These are phyloP conservation scores for Ectemnius cavifrons DNA, from an alignment of 2,888 invertebrate genomes.

Conservation along the genomic window DNA sequence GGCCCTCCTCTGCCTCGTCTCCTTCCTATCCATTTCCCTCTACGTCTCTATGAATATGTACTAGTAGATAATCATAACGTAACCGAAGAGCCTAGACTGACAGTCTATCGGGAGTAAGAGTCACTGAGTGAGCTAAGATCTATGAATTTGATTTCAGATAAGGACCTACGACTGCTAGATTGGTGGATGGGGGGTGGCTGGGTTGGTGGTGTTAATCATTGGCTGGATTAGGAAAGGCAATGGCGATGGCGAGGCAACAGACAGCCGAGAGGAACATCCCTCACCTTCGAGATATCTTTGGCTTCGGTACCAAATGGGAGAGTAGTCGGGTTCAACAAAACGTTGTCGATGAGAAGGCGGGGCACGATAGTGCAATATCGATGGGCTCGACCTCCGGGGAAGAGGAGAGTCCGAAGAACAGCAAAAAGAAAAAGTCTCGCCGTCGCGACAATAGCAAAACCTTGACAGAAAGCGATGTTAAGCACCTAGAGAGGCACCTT, in stretches of 20 bases:
- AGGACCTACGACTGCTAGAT: too few relatives aligned
- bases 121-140: too few relatives aligned
- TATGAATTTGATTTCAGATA: too few relatives aligned
- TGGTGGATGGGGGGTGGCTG: too few relatives aligned
- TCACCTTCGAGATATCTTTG: conserved; percentile 87
- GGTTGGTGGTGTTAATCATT: too few relatives aligned
- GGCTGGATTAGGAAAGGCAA: conserved; percentile 32
- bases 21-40: too few relatives aligned
- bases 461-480: conserved; percentile 84
- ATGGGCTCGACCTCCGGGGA: conserved; percentile 77
- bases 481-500: conserved; percentile 88
- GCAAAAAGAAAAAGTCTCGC: conserved; percentile 81
- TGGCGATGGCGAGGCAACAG: conserved; percentile 75
- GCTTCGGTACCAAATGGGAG: conserved; percentile 80
- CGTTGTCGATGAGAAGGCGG: conserved; percentile 73
- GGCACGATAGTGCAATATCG: conserved; percentile 76
- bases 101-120: too few relatives aligned
- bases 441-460: conserved; percentile 86
- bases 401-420: conserved; percentile 77
- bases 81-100: too few relatives aligned
- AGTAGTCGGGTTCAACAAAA: conserved; percentile 59
- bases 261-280: conserved; percentile 87
- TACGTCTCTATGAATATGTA: too few relatives aligned
- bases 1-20: too few relatives aligned
- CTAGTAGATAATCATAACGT: too few relatives aligned